Base-by-base conservation (phyloP, 2,113 vertebrate species). In the Tauraco erythrolophus region DNA sequence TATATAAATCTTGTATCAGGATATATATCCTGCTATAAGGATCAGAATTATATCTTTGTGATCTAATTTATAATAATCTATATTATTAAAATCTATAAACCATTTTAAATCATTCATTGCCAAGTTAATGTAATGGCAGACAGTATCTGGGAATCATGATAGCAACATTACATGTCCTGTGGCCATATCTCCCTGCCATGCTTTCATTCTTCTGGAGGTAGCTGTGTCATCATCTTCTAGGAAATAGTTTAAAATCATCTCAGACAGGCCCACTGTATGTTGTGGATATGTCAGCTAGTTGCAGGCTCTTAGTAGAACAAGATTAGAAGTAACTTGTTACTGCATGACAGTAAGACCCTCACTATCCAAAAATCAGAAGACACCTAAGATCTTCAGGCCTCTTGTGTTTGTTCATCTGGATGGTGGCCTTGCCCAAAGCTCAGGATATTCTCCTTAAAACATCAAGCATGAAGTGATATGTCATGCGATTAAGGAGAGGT, bases 261-360 rank as follows among this genome's bases (percentile, higher is more conserved):
- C 30, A 25, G 51, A 35, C 4, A 7, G 17, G 27, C 24, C 56
- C 54, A n/a, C 16, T 6, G 0, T 14, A 0, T 1, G 1, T 0
- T 83, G n/a, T 35, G 24, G 23, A 2, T 25, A 8, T 22, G 17
- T 15, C 57, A 80, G 62, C 56, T 25, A 0, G 25, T 33, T n/a
- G 18, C 24, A 64, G 64, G 21, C 17, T 78, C 18, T 18, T 61
- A 31, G 22, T 19, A 64, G 30, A 51, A 56, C 3, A 43, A 12
- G 9, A 39, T 25, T 53, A 56, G 43, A 61, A 80, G 53, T 24
- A 28, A 33, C 7, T 57, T 30, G 2, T 48, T 61, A 54, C 25
- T 7, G 19, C 15, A 8, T 19, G 4, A 22, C 22, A 31, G 33
- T 30, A 15, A 66, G 21, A 70, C 46, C 28, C 58, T 84, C 2